A percentile compares a stretch with the other conserved stretches of the same genome.
Conservation (phyloP, 2,888 invertebrate species). For the Chymomyza fuscimana region DNA sequence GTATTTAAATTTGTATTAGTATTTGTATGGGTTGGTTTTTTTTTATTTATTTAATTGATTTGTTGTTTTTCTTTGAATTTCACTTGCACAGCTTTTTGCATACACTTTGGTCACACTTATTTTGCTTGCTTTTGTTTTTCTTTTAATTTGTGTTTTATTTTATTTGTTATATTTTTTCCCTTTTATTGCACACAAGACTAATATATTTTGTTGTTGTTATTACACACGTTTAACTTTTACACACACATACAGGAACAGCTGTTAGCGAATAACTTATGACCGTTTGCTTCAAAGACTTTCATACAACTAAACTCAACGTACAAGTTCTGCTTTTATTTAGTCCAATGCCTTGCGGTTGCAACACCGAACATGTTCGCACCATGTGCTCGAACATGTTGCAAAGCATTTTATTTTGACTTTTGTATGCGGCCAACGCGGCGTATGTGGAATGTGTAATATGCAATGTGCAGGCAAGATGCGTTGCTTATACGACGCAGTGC, state of each 20-base stretch:
- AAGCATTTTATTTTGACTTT: not conserved
- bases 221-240: conserved; percentile 36
- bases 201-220: conserved; percentile 33
- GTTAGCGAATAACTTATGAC: conserved; percentile 42
- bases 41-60: not conserved
- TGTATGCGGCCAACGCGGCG: conserved; percentile 35
- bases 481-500: too few species aligned
- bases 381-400: conserved; percentile 62
- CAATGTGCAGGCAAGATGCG: not conserved
- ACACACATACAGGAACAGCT: not conserved
- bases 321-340: not conserved
- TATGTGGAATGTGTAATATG: conserved; percentile 35
- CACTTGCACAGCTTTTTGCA: conserved; percentile 44
- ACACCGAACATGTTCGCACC: conserved; percentile 27
- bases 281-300: conserved; percentile 65
- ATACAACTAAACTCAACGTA: conserved; percentile 54
- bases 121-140: conserved; percentile 15
- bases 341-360: conserved; percentile 1
- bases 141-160: conserved; percentile 12
- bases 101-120: conserved; percentile 25
- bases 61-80: conserved; percentile 27
- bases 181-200: conserved; percentile 19
- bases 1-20: not conserved
- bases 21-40: not conserved
- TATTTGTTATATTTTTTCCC: conserved; percentile 17